phyloP scores from a whole-genome alignment of 30 jellyfish, hydroid and myxozoan species.

The Sanderia malayensis region DNA sequence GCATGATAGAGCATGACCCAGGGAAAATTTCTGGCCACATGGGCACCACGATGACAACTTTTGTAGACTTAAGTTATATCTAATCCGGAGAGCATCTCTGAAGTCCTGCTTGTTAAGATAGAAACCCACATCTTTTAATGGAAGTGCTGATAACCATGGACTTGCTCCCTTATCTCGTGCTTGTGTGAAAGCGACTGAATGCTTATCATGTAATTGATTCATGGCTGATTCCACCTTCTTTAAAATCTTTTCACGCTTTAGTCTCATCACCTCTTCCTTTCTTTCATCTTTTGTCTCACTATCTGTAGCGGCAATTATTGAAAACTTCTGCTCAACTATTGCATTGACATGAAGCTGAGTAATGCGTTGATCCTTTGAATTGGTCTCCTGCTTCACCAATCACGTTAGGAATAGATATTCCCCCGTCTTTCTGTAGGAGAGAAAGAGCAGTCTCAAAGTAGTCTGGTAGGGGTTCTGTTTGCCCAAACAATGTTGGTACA shows the following conservation, averaged over 20 bases:
- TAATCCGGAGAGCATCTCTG: constrained; percentile 24
- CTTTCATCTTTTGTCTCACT: constrained; percentile 8
- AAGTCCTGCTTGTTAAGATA: constrained; percentile 25
- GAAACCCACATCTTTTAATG: constrained; percentile 10
- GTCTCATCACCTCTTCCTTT: constrained; percentile 12
- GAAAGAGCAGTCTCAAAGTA: constrained; percentile 12
- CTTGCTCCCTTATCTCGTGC: constrained; percentile 25
- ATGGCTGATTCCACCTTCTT: constrained; percentile 15
- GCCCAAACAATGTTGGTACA: constrained; percentile 18
- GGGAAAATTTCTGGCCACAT: constrained; percentile 17
- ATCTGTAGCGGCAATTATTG: constrained; percentile 13
- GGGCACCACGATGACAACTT: constrained; percentile 19
- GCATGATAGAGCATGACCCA: constrained; percentile 19
- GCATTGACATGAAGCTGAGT: constrained; percentile 19
- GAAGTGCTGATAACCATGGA: constrained; percentile 17
- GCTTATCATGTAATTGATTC: constrained; percentile 10
- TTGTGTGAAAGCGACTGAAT: constrained; percentile 10
- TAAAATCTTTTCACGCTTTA: constrained; percentile 5
- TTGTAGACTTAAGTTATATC: constrained; percentile 9
- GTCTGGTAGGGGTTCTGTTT: constrained; percentile 16
- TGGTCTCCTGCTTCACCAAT: constrained; percentile 12
- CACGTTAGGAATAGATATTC: constrained; percentile 14
- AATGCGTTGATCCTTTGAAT: constrained; percentile 1
- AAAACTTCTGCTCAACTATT: constrained; percentile 6
- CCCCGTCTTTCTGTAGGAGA: constrained; percentile 11